Conservation (phyloP, 2,113 vertebrate genomes). For the Cettia cetti region DNA sequence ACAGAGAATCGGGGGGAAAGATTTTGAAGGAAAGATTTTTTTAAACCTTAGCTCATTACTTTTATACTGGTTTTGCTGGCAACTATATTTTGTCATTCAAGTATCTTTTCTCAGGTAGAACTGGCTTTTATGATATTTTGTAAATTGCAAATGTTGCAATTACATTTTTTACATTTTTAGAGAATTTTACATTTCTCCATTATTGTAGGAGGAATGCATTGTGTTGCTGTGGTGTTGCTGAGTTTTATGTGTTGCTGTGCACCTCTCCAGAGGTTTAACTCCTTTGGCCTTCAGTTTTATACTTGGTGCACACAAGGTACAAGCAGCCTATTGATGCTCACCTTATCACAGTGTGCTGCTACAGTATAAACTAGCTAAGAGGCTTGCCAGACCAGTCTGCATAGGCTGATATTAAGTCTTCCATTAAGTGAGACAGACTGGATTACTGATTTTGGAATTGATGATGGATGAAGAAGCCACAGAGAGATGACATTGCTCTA, state of each 20-base stretch:
- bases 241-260: neutral
- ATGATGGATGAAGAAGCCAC: conserved; percentile 45
- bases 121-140: neutral
- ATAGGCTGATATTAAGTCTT: conserved; percentile 59
- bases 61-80: neutral
- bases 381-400: conserved; percentile 37
- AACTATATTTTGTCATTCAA: neutral
- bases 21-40: neutral
- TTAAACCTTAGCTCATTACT: neutral
- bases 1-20: neutral
- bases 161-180: no score
- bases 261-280: neutral
- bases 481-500: conserved; percentile 26
- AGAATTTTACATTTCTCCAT: no score
- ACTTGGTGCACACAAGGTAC: neutral
- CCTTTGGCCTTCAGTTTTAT: neutral
- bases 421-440: conserved; percentile 52
- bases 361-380: conserved; percentile 8
- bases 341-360: neutral
- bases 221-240: neutral
- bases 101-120: neutral
- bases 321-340: neutral
- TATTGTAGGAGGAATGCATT: neutral
- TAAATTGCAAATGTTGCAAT: neutral
- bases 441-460: conserved; percentile 60